Percentiles rank a stretch among this genome's conserved stretches.
Evolutionary conservation across 1,140 invertebrate genomes (phyloP).

Genomic region (Apis laboriosa): DNA sequence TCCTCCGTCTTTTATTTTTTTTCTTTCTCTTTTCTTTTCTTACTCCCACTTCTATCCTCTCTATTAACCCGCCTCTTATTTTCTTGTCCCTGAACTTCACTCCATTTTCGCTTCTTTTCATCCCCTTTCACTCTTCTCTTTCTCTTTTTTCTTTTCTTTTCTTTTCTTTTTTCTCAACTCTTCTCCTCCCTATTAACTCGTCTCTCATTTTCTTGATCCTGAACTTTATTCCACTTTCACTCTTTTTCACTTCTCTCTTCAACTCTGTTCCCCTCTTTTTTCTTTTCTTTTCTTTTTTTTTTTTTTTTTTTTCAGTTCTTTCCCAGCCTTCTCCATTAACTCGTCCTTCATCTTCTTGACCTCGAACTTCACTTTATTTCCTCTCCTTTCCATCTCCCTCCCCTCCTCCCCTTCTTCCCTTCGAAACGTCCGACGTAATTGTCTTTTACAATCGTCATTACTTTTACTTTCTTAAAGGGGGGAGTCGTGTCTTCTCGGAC

Average conservation of each 20-base stretch:
- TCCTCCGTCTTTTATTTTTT: not conserved
- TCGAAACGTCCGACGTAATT: not conserved
- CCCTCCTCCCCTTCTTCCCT: not conserved
- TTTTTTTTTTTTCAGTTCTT: not conserved
- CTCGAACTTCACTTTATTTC: not conserved
- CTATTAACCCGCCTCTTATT: no score
- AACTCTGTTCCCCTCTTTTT: not conserved
- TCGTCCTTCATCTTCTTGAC: not conserved
- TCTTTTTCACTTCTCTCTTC: not conserved
- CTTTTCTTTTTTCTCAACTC: no score
- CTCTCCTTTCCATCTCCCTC: not conserved
- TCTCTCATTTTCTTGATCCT: no score
- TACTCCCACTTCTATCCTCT: not conserved
- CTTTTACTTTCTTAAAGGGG: not conserved
- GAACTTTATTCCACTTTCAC: no score
- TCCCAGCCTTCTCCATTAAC: not conserved
- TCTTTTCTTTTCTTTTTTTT: not conserved
- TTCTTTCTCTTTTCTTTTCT: not conserved
- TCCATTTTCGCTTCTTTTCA: not conserved
- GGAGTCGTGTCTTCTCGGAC: not conserved
- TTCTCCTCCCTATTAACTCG: no score
- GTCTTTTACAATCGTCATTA: slow-evolving; percentile 26
- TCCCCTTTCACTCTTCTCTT: no score
- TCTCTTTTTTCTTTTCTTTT: no score
- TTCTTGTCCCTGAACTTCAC: no score